Evolutionary conservation across 1,140 invertebrate genomes (phyloP).

Genomic region (Musca vetustissima): DNA sequence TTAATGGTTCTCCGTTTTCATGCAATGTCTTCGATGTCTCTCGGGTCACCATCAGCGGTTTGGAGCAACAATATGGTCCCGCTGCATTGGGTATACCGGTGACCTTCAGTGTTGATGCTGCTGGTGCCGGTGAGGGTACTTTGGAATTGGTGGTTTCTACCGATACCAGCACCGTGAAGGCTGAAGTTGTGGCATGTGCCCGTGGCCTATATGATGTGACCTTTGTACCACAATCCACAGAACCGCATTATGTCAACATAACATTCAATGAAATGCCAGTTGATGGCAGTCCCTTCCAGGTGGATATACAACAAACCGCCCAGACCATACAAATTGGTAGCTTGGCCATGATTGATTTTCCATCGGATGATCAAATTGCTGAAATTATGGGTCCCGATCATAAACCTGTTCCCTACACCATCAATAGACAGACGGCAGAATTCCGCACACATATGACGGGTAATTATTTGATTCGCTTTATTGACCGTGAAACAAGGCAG

Average conservation of each 20-base stretch:
- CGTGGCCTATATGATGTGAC: conserved; percentile 94
- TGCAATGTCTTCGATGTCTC: conserved; percentile 92
- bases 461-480: conserved; percentile 58
- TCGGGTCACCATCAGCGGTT: conserved; percentile 78
- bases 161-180: conserved; percentile 82
- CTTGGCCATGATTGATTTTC: conserved; percentile 61
- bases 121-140: conserved; percentile 93
- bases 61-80: conserved; percentile 63
- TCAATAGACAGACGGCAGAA: conserved; percentile 59
- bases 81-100: conserved; percentile 80
- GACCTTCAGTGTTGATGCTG: conserved; percentile 92
- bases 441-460: conserved; percentile 61
- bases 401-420: conserved; percentile 57
- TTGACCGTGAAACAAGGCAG: conserved; percentile 53
- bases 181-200: conserved; percentile 85
- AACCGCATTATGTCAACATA: conserved; percentile 92
- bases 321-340: conserved; percentile 64
- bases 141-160: conserved; percentile 93
- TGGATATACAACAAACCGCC: conserved; percentile 89
- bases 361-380: conserved; percentile 60
- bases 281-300: conserved; percentile 87
- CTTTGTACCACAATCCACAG: conserved; percentile 88
- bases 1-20: conserved; percentile 87
- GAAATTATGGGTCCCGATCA: conserved; percentile 62
- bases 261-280: conserved; percentile 95